Base-by-base conservation (phyloP, 1,140 invertebrate genomes). In the Trigoniulus corallinus region DNA sequence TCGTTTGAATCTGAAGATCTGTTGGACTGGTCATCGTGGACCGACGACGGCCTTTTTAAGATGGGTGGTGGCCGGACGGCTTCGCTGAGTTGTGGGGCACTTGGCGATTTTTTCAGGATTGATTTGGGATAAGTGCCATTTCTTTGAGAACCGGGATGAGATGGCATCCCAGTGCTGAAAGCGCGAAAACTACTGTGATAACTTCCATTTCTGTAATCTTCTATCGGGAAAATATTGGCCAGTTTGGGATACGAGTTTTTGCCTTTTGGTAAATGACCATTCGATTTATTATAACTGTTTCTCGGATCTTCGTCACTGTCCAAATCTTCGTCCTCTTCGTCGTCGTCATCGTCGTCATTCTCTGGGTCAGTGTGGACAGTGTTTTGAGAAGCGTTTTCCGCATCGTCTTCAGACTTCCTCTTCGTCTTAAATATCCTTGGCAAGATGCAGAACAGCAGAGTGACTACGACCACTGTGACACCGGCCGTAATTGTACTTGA, bases 361-460 rank as follows among this genome's bases (percentile, higher is more conserved):
- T 20, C 45, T 29, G 10, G 13, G 10, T 47, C 27, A 10, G 24
- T 26, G 20, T 21, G 3, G 4, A 20, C 4, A 10, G 41, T 34
- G 24, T 44, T 44, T 21, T 24, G 18, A 10, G 42, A 3, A 12
- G 37, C 21, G 41, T 53, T 41, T 53, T 55, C 10, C 24, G 25
- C 26, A 20, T 34, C 51, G 7, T 44, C 18, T 20, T 25, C 27
- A 10, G 51, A 45, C 21, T 50, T 44, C 7, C 29, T 43, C 20
- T 47, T 42, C 41, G 47, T 51, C 23, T 23, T 12, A 48, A 37
- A 34, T 48, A 24, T 3, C 49, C 24, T 27, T 23, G 53, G 53
- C 47, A 56, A 37, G 45, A 29, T 54, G 26, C 53, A 56, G 39
- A 48, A 51, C 7, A 56, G 40, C 20, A 54, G 20, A 12, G 45